Percentiles rank a stretch among this genome's conserved stretches.
These are phyloP conservation scores for Passer domesticus DNA, from an alignment of 2,113 vertebrate genomes.

Conservation along the genomic window DNA sequence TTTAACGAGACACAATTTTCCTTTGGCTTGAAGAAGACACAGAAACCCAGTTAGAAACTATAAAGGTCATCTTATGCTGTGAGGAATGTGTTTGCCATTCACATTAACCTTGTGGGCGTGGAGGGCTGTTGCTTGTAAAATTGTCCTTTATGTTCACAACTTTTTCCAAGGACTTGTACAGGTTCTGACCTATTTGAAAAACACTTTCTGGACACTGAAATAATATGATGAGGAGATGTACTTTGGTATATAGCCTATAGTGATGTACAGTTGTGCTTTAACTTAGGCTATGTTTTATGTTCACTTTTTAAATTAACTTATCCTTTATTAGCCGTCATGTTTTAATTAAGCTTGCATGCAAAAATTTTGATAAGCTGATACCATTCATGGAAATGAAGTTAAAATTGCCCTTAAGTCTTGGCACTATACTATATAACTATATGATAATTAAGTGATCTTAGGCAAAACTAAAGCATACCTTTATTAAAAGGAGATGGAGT, in stretches of 20 bases:
- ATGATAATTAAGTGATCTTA: background rate
- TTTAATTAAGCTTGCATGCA: background rate
- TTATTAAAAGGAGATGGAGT: background rate
- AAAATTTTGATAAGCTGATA: constrained; percentile 6
- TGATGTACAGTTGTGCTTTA: background rate
- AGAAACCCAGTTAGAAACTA: background rate
- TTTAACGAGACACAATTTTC: background rate
- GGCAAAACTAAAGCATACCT: background rate
- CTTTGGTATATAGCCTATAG: background rate
- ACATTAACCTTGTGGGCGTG: background rate
- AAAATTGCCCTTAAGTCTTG: background rate
- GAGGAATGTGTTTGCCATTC: background rate
- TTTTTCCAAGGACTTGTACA: background rate
- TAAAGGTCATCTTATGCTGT: background rate
- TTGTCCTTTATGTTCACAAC: background rate
- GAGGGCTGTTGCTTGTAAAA: background rate
- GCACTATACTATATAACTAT: background rate
- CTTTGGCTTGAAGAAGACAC: background rate
- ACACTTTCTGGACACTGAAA: background rate
- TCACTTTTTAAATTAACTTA: constrained; percentile 62
- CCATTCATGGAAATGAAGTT: background rate
- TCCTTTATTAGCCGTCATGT: constrained; percentile 16
- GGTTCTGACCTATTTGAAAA: background rate
- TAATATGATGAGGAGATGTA: background rate
- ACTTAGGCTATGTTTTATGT: constrained; percentile 59